These are phyloP conservation scores for Ichneumon xanthorius DNA, from an alignment of 2,888 invertebrate genomes.

Conservation along the genomic window DNA sequence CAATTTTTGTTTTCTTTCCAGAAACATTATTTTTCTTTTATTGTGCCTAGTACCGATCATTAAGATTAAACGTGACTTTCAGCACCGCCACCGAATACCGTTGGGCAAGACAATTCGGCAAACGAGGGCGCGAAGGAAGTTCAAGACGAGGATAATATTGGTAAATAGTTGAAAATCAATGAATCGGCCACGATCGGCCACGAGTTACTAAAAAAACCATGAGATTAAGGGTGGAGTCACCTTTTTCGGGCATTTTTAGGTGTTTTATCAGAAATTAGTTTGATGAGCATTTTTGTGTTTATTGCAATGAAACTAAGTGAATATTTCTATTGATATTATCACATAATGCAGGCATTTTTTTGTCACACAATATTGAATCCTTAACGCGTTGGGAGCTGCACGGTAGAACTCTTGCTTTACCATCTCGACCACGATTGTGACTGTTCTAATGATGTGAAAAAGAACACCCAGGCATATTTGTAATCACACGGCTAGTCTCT, in stretches of 20 bases:
- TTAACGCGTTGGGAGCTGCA: no score
- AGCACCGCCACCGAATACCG: constrained; percentile 51
- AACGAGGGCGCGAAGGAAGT: constrained; percentile 38
- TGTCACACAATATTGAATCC: no score
- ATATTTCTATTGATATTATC: no score
- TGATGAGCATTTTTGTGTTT: neutral
- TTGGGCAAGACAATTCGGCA: constrained; percentile 26
- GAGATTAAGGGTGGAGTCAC: no score
- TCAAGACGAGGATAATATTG: constrained; percentile 46
- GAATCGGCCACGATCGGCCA: neutral
- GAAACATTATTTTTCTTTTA: constrained; percentile 4
- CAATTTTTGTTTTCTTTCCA: neutral
- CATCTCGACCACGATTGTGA: no score
- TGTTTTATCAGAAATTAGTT: neutral
- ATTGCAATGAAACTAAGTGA: no score
- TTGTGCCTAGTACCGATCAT: neutral
- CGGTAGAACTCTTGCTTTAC: no score
- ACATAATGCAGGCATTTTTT: no score
- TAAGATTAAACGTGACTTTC: constrained; percentile 23
- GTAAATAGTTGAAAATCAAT: constrained; percentile 45
- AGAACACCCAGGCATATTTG: no score
- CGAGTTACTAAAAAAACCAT: neutral
- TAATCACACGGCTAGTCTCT: no score
- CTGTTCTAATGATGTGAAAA: no score
- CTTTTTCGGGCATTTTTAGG: no score